phyloP scores from a whole-genome alignment of 2,888 invertebrate species.

The Drosophila mulleri region DNA sequence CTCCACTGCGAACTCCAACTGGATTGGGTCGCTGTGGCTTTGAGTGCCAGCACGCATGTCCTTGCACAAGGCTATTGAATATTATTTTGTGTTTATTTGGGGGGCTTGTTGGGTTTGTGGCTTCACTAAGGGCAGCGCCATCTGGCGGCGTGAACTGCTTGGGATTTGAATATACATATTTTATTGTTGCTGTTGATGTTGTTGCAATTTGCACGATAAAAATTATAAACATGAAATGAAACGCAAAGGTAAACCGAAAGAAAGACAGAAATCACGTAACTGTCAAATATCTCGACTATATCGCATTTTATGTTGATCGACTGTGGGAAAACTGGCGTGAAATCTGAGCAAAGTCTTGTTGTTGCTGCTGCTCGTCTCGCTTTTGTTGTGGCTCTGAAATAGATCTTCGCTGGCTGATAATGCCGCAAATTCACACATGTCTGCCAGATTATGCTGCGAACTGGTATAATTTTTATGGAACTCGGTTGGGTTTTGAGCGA shows the following conservation, averaged over 20 bases:
- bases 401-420: conserved; percentile 67
- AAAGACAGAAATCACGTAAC: conserved; percentile 81
- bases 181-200: conserved; percentile 26
- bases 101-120: conserved; percentile 59
- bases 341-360: conserved; percentile 46
- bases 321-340: conserved; percentile 73
- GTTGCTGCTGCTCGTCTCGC: conserved; percentile 31
- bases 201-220: conserved; percentile 55
- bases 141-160: conserved; percentile 51
- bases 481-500: conserved; percentile 37
- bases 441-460: conserved; percentile 77
- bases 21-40: conserved; percentile 20
- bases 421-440: conserved; percentile 75
- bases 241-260: conserved; percentile 35
- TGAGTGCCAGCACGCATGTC: conserved; percentile 72
- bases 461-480: conserved; percentile 57
- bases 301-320: conserved; percentile 78
- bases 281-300: conserved; percentile 80
- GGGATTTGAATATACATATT: conserved; percentile 14
- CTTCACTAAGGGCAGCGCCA: conserved; percentile 63
- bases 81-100: conserved; percentile 24
- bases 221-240: conserved; percentile 37
- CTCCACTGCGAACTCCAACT: conserved; percentile 23
- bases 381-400: conserved; percentile 38
- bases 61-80: conserved; percentile 40